Evolutionary conservation across 1,140 invertebrate genomes (phyloP), one percentile per base, ranked within the genome.

Genomic region (Hestina assimilis): DNA sequence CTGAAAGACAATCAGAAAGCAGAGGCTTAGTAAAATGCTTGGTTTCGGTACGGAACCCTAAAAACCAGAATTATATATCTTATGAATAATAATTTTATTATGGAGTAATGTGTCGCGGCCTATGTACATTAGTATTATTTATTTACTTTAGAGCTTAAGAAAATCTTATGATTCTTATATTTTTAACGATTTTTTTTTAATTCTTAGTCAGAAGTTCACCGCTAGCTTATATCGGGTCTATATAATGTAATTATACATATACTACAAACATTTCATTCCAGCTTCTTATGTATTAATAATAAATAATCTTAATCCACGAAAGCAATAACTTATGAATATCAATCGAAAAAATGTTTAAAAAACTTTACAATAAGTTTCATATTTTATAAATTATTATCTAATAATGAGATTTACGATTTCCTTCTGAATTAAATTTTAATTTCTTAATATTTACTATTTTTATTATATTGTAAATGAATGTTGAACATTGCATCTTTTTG

Each of bases 61-160:
- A 52, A 42, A 47, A 40, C 46, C 46, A 45, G 48, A 54, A 43
- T 48, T 8, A 12, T 29, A 8, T 42, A 26, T 51, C 14, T 4
- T 12, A 15, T 29, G 11, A 29, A 31, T 21, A 9, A 20, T 42
- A 19, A 41, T 11, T 20, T 46, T 40, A 2, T 29, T 50, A 46
- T 17, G n/a, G 14, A 31, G 12, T 12, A 58, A 71, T 61, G 63
- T 68, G 63, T 59, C 67, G 55, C 69, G 68, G 67, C 65, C 66
- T 58, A 58, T 82, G 74, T 84, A 82, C 66, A 79, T 81, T 87
- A 85, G 83, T 84, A 85, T 87, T 87, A 87, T 84, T 87, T 87
- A 87, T 87, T 86, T 81, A 80, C 64, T 77, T 65, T 84, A 86
- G 80, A 61, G 66, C 70, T 69, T 87, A 85, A 83, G 78, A 64